These are phyloP conservation scores for Platysternon megacephalum DNA, from an alignment of 2,113 vertebrate genomes.

Conservation along the genomic window DNA sequence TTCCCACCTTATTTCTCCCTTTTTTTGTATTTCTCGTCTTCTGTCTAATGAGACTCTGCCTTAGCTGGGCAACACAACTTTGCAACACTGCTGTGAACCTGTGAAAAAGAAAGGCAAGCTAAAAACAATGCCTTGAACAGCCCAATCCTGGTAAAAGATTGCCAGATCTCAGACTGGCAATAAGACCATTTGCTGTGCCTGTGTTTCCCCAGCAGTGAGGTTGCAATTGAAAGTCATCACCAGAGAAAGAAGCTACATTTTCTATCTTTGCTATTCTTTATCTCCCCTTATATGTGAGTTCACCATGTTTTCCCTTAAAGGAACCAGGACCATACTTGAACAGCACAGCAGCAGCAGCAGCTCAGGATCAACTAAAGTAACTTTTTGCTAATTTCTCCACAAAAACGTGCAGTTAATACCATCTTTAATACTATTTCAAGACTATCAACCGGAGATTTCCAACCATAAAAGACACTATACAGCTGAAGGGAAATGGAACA, in stretches of 20 bases:
- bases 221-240: background rate
- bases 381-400: background rate
- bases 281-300: background rate
- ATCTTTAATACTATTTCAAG: background rate
- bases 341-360: background rate
- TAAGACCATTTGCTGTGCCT: constrained; percentile 17
- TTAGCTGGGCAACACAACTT: background rate
- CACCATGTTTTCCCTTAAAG: background rate
- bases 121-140: background rate
- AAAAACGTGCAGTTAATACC: background rate
- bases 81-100: background rate
- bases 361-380: background rate
- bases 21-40: background rate
- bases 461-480: constrained; percentile 39
- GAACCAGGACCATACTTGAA: background rate
- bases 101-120: background rate
- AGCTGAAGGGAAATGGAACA: background rate
- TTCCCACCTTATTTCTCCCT: constrained; percentile 45
- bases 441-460: constrained; percentile 1
- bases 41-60: background rate
- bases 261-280: background rate
- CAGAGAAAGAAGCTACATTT: background rate
- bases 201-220: background rate
- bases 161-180: background rate
- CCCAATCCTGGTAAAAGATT: background rate